Evolutionary conservation across 1,140 invertebrate genomes (phyloP).

Genomic region (Ceratina calcarata): DNA sequence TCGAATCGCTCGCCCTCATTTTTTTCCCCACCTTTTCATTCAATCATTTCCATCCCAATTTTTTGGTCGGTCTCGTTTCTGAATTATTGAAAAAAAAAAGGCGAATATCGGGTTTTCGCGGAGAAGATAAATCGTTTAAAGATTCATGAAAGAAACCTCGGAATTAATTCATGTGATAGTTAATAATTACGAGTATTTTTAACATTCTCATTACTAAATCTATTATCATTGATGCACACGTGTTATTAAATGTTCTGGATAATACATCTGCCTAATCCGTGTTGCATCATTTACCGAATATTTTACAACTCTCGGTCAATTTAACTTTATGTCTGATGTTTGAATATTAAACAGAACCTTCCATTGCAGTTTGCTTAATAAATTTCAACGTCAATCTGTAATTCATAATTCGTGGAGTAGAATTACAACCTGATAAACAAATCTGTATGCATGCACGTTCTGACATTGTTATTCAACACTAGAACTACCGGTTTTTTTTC

Average conservation of each 20-base stretch:
- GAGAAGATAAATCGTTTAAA: background rate
- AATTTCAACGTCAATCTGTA: slow-evolving; percentile 26
- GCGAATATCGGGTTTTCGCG: too few species aligned
- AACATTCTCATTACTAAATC: too few species aligned
- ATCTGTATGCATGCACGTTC: too few species aligned
- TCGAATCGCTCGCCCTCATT: too few species aligned
- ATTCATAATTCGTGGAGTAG: background rate
- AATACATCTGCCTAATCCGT: background rate
- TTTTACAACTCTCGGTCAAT: slow-evolving; percentile 9
- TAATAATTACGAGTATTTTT: too few species aligned
- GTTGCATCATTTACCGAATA: slow-evolving; percentile 6
- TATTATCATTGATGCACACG: too few species aligned
- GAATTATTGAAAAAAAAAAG: too few species aligned
- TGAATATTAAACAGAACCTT: slow-evolving; percentile 38
- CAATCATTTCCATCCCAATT: background rate
- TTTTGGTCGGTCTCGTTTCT: background rate
- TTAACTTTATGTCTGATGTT: background rate
- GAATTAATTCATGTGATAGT: too few species aligned
- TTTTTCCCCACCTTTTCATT: background rate
- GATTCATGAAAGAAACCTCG: too few species aligned
- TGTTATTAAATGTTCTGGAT: background rate
- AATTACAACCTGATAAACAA: slow-evolving; percentile 23
- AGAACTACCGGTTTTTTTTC: too few species aligned
- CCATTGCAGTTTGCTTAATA: slow-evolving; percentile 31
- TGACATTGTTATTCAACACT: too few species aligned